Evolutionary conservation across 2,888 invertebrate species (phyloP), one percentile per base, ranked within the genome.

Genomic region (Oscheius sp.): DNA sequence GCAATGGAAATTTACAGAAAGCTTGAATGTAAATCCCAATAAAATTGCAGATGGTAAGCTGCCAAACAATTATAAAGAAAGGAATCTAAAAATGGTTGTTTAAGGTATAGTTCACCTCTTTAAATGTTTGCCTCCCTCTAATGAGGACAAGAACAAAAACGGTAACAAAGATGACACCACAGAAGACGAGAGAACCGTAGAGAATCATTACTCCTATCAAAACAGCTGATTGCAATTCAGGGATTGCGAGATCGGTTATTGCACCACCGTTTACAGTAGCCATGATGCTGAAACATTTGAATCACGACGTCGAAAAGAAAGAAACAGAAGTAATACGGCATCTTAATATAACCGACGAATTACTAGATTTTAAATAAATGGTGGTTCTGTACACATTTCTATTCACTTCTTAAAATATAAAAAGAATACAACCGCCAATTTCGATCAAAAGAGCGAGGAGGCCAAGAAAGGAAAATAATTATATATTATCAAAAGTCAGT

Each of bases 41-140:
- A 14, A 51, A 28, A 41, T 64, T 64, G 20, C 50, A 50, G 24
- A 51, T 28, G 14, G 51, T 50, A 26, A 64, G 41, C 14, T 38
- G 38, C 33, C 38, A 64, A 6, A 64, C 64, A 20, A 64, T 50
- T n/a, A 22, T 38, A 26, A 64, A 64, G 64, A 64, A 64, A 38
- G 64, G 64, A 24, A 45, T 45, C 64, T 64, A 20, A 51, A 64
- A 36, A 20, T 3, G 28, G 28, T 17, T 20, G 8, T 54, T 28
- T 20, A 5, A 24, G 47, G 12, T 47, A 5, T 22, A 3, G 47
- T 14, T 12, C 50, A 66, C 56, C 30, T 66, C 65, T 32, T 32
- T 54, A 36, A 66, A 66, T 4, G 65, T 66, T 20, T 22, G n/a
- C 6, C 28, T n/a, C 6, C 65, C 65, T 17, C 45, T 54, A 32